Percentiles rank a stretch among this genome's conserved stretches.
Conservation (phyloP, 2,888 invertebrate species). For the Lasioglossum lativentre region DNA sequence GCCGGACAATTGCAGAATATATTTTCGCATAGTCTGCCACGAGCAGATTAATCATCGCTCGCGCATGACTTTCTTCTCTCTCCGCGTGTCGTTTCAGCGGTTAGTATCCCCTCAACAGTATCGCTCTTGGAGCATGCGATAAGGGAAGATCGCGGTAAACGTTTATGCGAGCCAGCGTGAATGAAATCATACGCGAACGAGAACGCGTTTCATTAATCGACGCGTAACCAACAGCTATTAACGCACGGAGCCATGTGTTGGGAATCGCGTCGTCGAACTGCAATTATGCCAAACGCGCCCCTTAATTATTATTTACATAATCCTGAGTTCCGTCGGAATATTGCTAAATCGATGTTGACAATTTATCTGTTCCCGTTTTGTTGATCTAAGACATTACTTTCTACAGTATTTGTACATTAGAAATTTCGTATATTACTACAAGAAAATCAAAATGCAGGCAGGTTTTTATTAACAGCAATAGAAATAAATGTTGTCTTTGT, state of each 20-base stretch:
- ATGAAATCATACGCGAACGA: slow-evolving; percentile 52
- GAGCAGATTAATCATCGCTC: background rate
- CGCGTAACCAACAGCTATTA: background rate
- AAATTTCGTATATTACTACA: no score
- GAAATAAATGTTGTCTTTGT: no score
- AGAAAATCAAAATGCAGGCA: no score
- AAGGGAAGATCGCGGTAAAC: slow-evolving; percentile 48
- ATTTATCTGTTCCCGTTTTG: background rate
- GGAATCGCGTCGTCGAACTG: background rate
- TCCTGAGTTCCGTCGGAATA: background rate
- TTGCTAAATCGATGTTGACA: background rate
- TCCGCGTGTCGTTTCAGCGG: slow-evolving; percentile 1
- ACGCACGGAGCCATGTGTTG: background rate
- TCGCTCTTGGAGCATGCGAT: slow-evolving; percentile 46
- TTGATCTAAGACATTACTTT: no score
- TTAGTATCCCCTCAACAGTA: background rate
- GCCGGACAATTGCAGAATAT: background rate
- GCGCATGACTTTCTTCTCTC: background rate
- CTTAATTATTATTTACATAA: background rate
- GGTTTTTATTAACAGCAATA: no score
- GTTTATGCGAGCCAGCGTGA: slow-evolving; percentile 42
- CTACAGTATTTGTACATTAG: no score
- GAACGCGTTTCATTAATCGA: slow-evolving; percentile 39
- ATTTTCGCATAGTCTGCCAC: background rate
- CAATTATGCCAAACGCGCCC: background rate